phyloP scores from a whole-genome alignment of 2,113 vertebrate species.

The Leptosomus discolor region DNA sequence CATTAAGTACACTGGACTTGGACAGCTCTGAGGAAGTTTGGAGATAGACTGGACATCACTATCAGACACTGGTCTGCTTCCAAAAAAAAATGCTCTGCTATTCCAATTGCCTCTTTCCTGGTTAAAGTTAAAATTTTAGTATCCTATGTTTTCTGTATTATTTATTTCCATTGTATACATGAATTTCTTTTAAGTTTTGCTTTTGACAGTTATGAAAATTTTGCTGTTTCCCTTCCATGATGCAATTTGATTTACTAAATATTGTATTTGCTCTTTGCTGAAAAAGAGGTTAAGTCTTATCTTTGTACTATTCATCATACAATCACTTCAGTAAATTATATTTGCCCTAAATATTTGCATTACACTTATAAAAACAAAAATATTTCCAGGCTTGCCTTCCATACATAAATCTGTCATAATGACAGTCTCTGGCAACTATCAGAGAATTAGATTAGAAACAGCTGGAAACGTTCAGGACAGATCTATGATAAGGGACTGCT shows the following conservation, averaged over 20 bases:
- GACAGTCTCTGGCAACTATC: neutral
- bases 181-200: neutral
- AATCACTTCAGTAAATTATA: neutral
- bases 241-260: neutral
- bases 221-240: neutral
- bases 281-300: neutral
- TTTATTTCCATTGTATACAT: neutral
- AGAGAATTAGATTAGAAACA: conserved; percentile 4
- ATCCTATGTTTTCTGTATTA: neutral
- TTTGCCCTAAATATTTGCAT: neutral
- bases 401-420: neutral
- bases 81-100: neutral
- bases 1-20: neutral
- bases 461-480: neutral
- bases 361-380: neutral
- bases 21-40: neutral
- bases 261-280: neutral
- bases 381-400: neutral
- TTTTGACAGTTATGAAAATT: neutral
- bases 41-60: neutral
- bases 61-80: neutral
- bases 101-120: neutral
- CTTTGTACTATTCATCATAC: neutral
- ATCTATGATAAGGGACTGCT: neutral
- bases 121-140: neutral